Base-by-base conservation (phyloP, 2,113 vertebrate genomes). In the Lagopus muta region DNA sequence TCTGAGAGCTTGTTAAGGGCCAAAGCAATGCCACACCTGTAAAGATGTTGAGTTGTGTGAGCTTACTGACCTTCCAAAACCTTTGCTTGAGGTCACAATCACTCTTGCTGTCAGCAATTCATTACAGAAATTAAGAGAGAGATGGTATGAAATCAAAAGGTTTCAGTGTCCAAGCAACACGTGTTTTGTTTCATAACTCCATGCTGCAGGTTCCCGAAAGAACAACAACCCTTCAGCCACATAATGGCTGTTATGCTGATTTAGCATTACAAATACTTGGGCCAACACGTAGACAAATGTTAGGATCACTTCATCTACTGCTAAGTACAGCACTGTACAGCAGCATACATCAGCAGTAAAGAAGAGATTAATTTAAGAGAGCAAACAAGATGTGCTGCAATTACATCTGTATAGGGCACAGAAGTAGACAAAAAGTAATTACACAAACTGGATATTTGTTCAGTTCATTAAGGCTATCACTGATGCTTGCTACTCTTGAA, bases 1-100 rank as follows among this genome's bases (percentile, higher is more conserved):
- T 98, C 98, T 1, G 99, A 99, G 82, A 99, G 98, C 91, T 99
- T 99, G 97, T 99, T 99, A 82, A 99, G 97, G 81, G 99, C 98
- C 97, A 99, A 94, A 60, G 99, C 99, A 71, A 99, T 98, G 81
- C 99, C 99, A 96, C 99, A 99, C 96, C 99, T 99, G 95, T 13
- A 43, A 80, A 89, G 78, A 82, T 1, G 8, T 70, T 10, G 27
- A 90, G 18, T 25, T 43, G 55, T 8, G 28, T 83, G 25, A 88
- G 47, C 36, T 89, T 62, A 24, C 25, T 48, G 62, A 50, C 60
- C 48, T 67, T 12, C 30, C 8, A 34, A 32, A 76, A 30, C 42
- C 82, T 5, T 34, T 75, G 62, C 58, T 43, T 54, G 42, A 85
- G 55, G 47, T 67, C 61, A 75, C 54, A 62, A 19, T 34, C 73